These are phyloP conservation scores for Megalops cyprinoides DNA, from an alignment of 2,797 vertebrate genomes.

Conservation along the genomic window DNA sequence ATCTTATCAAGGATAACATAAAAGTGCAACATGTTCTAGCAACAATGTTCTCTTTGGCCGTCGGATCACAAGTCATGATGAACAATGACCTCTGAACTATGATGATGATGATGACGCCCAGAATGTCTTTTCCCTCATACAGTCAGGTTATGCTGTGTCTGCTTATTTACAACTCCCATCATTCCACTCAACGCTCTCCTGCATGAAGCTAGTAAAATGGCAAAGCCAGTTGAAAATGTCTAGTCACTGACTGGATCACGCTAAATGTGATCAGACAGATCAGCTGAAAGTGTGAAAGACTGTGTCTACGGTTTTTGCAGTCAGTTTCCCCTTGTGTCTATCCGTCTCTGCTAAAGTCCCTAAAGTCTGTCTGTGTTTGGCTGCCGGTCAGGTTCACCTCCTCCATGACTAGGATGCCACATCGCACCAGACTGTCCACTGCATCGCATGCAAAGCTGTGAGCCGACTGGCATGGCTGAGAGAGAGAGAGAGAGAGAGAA, in stretches of 20 bases:
- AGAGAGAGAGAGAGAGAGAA: slow-evolving; percentile 21
- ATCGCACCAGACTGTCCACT: slow-evolving; percentile 85
- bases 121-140: background rate
- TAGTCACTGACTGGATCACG: no score
- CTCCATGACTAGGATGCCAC: slow-evolving; percentile 84
- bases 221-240: no score
- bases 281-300: background rate
- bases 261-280: background rate
- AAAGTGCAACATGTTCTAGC: no score
- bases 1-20: no score
- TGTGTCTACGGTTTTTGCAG: background rate
- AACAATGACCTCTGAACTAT: no score
- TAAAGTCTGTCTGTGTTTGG: background rate
- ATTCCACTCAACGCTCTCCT: background rate
- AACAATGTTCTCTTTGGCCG: no score
- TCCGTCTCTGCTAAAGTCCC: background rate
- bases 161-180: no score
- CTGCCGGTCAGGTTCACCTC: slow-evolving; percentile 75
- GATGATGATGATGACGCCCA: background rate
- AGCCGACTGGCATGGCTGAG: slow-evolving; percentile 84
- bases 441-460: slow-evolving; percentile 78
- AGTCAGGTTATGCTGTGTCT: no score
- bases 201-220: background rate
- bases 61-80: no score
- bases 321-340: background rate